Evolutionary conservation across 2,113 vertebrate species (phyloP).

Genomic region (Sterrhoptilus dennistouni): DNA sequence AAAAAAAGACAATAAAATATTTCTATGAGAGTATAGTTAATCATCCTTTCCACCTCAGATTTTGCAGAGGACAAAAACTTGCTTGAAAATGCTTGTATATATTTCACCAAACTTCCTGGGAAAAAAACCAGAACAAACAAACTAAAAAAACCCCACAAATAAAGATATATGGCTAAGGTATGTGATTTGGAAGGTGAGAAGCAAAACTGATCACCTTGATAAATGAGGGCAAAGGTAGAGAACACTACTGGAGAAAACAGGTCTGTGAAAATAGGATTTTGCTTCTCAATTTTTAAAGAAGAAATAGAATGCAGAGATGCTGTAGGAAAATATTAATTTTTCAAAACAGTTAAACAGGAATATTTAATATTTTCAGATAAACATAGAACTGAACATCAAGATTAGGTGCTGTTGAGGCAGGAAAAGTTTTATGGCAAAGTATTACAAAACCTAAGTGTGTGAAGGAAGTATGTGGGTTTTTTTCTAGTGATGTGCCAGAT

Average conservation of each 20-base stretch:
- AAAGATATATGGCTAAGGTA: not conserved
- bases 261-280: not conserved
- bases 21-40: not conserved
- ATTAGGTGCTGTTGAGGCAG: not conserved
- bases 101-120: not conserved
- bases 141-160: not conserved
- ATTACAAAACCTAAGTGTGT: not conserved
- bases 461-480: not conserved
- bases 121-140: not conserved
- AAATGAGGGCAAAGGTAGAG: not conserved
- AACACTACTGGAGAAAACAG: not conserved
- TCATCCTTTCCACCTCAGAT: not conserved
- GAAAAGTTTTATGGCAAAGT: not conserved
- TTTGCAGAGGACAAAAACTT: not conserved
- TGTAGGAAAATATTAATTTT: not conserved
- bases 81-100: not conserved
- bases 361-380: not conserved
- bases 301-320: not conserved
- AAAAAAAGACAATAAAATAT: not conserved
- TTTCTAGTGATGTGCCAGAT: not conserved
- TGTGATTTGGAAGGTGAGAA: not conserved
- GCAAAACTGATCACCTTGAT: not conserved
- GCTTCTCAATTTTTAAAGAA: not conserved
- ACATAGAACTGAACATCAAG: not conserved
- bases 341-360: not conserved